Evolutionary conservation across 2,797 vertebrate genomes (phyloP).

Genomic region (Ficedula albicollis): DNA sequence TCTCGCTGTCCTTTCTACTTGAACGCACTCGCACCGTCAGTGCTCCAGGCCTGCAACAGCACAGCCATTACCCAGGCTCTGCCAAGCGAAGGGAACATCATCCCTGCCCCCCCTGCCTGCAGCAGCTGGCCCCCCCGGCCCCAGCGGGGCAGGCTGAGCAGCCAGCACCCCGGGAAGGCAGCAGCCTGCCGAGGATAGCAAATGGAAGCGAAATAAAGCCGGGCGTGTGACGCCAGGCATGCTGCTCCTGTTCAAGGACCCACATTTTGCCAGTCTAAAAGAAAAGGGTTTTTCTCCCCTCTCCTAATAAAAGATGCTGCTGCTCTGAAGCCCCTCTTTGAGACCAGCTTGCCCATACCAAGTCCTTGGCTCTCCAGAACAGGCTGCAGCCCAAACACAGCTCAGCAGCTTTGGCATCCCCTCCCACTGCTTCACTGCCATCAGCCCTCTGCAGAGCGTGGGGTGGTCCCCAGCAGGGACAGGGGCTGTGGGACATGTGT

Average conservation of each 20-base stretch:
- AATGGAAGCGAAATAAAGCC: background rate
- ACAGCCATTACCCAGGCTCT: constrained; percentile 6
- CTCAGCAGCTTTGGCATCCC: background rate
- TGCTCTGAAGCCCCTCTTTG: background rate
- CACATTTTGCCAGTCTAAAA: background rate
- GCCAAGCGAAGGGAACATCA: background rate
- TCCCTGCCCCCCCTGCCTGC: background rate
- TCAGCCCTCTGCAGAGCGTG: background rate
- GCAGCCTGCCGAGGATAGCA: background rate
- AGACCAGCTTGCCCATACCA: background rate
- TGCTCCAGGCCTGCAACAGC: background rate
- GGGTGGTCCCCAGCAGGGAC: background rate
- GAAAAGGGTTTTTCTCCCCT: background rate
- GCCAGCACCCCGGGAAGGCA: background rate
- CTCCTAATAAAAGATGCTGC: background rate
- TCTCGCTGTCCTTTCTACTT: background rate
- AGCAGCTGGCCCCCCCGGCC: background rate
- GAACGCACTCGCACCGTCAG: background rate
- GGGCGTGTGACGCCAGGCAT: background rate
- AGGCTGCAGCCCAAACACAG: background rate
- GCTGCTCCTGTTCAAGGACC: background rate
- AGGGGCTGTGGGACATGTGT: fast-evolving
- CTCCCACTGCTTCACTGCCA: background rate
- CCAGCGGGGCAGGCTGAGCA: background rate
- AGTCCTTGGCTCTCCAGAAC: background rate